These are phyloP conservation scores for Peromyscus aztecus DNA, from an alignment of 2,797 vertebrate species.

Conservation along the genomic window DNA sequence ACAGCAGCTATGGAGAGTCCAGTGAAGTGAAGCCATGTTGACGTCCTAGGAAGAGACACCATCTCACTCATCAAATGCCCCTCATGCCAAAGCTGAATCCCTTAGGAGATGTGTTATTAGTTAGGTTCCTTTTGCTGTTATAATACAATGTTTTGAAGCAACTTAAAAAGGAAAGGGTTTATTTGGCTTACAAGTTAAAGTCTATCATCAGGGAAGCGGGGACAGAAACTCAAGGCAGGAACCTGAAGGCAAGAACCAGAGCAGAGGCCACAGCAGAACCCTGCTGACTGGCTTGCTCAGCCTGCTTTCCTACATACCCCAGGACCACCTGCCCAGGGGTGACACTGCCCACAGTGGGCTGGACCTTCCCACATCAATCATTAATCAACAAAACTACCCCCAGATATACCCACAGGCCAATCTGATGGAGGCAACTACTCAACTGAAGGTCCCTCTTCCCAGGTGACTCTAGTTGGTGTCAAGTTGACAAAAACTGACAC, in stretches of 20 bases:
- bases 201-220: not conserved
- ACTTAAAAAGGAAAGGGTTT: not conserved
- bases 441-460: not conserved
- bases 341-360: not conserved
- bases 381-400: not conserved
- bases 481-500: not conserved
- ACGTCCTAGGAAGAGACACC: not conserved
- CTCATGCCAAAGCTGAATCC: not conserved
- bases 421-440: not conserved
- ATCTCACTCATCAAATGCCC: no score
- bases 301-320: not conserved
- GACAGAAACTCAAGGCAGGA: not conserved
- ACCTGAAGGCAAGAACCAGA: not conserved
- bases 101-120: not conserved
- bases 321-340: not conserved
- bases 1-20: not conserved
- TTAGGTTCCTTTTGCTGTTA: not conserved
- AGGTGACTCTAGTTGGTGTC: not conserved
- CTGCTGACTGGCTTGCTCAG: not conserved
- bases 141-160: not conserved
- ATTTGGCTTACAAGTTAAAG: not conserved
- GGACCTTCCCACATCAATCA: not conserved
- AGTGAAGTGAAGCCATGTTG: not conserved
- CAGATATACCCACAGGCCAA: not conserved
- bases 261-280: not conserved